A percentile compares a stretch with the other conserved stretches of the same genome.
Conservation (phyloP, 1,140 invertebrate genomes). For the Bombus difficillimus region DNA sequence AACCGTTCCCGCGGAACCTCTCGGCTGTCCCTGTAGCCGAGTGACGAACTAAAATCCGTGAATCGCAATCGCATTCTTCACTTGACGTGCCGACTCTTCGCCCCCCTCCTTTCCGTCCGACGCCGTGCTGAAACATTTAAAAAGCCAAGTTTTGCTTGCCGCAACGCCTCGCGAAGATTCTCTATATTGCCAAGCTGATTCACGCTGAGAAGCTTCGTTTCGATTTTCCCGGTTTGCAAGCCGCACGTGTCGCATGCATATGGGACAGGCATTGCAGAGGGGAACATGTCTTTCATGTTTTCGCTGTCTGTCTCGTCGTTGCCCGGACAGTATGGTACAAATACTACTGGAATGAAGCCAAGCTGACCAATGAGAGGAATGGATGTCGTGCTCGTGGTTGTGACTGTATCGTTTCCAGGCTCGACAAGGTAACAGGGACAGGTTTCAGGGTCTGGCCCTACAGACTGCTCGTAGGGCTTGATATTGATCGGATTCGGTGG, state of each 20-base stretch:
- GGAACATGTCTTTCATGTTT: constrained; percentile 83
- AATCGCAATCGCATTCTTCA: constrained; percentile 47
- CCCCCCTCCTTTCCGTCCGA: constrained; percentile 39
- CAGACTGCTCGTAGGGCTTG: constrained; percentile 70
- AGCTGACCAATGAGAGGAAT: constrained; percentile 71
- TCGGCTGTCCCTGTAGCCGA: background rate
- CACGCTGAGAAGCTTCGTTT: constrained; percentile 59
- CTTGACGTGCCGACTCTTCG: constrained; percentile 54
- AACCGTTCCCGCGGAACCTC: background rate
- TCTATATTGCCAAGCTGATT: constrained; percentile 70
- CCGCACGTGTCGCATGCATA: constrained; percentile 72
- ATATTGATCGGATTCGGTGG: constrained; percentile 65
- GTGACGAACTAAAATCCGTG: constrained; percentile 5
- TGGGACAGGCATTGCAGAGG: constrained; percentile 82
- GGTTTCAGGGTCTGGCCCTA: constrained; percentile 71
- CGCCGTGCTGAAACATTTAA: constrained; percentile 69
- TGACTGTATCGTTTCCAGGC: constrained; percentile 59
- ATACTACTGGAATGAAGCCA: constrained; percentile 85
- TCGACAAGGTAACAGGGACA: constrained; percentile 76
- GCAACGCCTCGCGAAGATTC: constrained; percentile 63
- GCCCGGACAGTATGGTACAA: constrained; percentile 84
- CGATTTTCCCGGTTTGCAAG: constrained; percentile 41
- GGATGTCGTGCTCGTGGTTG: constrained; percentile 54
- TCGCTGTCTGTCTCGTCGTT: constrained; percentile 76
- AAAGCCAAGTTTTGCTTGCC: constrained; percentile 69